Evolutionary conservation across 2,797 vertebrate species (phyloP).

Genomic region (Tapera naevia): DNA sequence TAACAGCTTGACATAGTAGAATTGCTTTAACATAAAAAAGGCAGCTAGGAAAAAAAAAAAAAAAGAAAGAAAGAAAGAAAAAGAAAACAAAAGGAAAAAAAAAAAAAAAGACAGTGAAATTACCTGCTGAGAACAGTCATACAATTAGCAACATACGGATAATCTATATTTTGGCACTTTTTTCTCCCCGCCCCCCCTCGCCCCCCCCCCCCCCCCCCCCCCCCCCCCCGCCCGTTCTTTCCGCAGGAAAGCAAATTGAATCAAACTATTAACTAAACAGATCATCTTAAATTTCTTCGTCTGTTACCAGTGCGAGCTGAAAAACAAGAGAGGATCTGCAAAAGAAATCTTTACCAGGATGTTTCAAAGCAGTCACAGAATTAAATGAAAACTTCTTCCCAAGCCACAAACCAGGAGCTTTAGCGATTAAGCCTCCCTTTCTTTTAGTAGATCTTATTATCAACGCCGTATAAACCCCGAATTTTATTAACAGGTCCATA

Average conservation of each 20-base stretch:
- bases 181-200: rapidly evolving
- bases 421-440: background rate
- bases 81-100: background rate
- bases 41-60: too few relatives aligned
- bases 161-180: background rate
- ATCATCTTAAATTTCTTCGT: background rate
- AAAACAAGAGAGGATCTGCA: constrained; percentile 13
- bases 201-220: rapidly evolving
- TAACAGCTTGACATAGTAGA: background rate
- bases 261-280: background rate
- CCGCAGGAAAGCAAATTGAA: background rate
- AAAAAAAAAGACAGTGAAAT: background rate
- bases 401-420: constrained; percentile 16
- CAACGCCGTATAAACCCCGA: background rate
- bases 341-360: background rate
- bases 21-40: background rate
- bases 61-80: too few relatives aligned
- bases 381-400: constrained; percentile 45
- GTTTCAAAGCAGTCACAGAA: background rate
- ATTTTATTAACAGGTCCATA: background rate
- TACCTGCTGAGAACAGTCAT: background rate
- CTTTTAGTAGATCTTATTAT: background rate
- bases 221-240: background rate
- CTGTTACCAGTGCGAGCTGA: background rate
- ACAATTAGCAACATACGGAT: background rate